A percentile compares a stretch with the other conserved stretches of the same genome.
phyloP scores from a whole-genome alignment of 2,113 vertebrate genomes.

The Anseranas semipalmata region DNA sequence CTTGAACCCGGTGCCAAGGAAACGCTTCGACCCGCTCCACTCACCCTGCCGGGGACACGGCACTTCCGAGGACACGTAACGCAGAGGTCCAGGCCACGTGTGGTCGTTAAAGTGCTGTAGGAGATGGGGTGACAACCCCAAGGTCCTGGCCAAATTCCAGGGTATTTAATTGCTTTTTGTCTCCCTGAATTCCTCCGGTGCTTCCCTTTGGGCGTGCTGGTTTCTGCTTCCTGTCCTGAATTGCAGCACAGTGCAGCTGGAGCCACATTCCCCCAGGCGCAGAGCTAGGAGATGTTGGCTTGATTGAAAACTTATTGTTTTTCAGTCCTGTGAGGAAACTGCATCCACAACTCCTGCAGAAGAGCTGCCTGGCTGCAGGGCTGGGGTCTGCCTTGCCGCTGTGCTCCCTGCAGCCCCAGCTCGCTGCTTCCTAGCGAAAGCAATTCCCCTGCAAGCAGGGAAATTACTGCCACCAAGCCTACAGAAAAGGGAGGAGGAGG shows the following conservation, averaged over 20 bases:
- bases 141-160: neutral
- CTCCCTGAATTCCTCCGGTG: neutral
- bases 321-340: neutral
- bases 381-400: neutral
- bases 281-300: neutral
- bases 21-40: rapidly evolving
- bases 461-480: rapidly evolving
- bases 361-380: neutral
- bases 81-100: rapidly evolving
- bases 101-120: neutral
- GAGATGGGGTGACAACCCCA: neutral
- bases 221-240: neutral
- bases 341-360: neutral
- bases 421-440: rapidly evolving
- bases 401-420: neutral
- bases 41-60: neutral
- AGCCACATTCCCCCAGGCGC: rapidly evolving
- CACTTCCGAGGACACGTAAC: rapidly evolving
- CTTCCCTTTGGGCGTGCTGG: neutral
- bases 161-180: neutral
- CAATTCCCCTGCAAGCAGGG: neutral
- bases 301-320: neutral
- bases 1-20: neutral
- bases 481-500: neutral
- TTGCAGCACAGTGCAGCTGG: neutral